These are phyloP conservation scores for Zaprionus inermis DNA, from an alignment of 1,140 invertebrate species.

Conservation along the genomic window DNA sequence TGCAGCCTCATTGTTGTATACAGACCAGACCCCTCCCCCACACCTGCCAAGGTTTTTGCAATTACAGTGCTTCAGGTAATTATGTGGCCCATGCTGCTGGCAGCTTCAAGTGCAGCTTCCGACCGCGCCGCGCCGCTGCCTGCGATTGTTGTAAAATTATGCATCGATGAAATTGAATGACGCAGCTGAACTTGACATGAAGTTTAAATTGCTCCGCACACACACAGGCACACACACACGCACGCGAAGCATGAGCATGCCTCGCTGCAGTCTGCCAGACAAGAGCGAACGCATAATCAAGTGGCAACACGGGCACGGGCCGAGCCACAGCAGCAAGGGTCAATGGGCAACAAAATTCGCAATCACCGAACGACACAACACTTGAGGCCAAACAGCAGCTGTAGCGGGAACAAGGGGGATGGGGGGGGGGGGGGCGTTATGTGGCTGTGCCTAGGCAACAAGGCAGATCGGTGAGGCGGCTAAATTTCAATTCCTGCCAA, in stretches of 20 bases:
- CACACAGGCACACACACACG: conserved; percentile 15
- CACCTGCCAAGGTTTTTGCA: conserved; percentile 47
- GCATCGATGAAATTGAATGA: conserved; percentile 78
- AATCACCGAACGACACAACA: conserved; percentile 60
- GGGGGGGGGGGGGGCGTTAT: background rate
- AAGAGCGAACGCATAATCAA: conserved; percentile 65
- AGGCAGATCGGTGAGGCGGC: conserved; percentile 9
- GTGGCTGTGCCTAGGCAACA: background rate
- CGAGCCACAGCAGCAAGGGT: conserved; percentile 3
- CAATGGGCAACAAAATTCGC: conserved; percentile 64
- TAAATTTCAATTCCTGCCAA: conserved; percentile 76
- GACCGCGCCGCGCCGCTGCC: background rate
- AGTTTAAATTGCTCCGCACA: conserved; percentile 78
- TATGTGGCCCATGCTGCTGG: conserved; percentile 54
- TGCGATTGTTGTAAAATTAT: conserved; percentile 65
- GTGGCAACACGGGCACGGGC: conserved; percentile 54
- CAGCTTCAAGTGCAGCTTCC: conserved; percentile 54
- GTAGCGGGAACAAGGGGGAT: background rate
- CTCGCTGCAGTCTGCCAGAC: conserved; percentile 28
- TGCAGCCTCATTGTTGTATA: conserved; percentile 2
- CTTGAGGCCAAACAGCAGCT: conserved; percentile 40
- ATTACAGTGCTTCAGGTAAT: conserved; percentile 79
- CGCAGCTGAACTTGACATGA: conserved; percentile 81
- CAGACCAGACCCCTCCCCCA: background rate
- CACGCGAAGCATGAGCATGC: background rate